These are phyloP conservation scores for Girardinichthys multiradiatus DNA, from an alignment of 2,113 vertebrate species.

Conservation along the genomic window DNA sequence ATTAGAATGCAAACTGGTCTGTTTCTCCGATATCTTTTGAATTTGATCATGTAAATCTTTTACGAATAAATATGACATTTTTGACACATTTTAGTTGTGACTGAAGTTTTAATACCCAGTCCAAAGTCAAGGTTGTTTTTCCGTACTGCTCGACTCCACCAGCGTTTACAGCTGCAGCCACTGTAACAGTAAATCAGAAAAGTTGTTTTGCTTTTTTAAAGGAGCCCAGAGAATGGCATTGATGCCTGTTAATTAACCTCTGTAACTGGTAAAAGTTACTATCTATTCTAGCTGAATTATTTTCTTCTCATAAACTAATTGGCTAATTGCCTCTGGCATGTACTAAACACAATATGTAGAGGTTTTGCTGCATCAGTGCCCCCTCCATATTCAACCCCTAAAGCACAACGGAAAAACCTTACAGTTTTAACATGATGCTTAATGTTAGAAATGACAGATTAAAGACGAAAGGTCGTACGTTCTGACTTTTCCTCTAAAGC, in stretches of 20 bases:
- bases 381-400: neutral
- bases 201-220: neutral
- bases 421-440: neutral
- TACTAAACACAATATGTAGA: neutral
- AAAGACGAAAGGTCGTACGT: too few relatives aligned
- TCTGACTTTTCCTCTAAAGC: too few relatives aligned
- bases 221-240: neutral
- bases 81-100: too few relatives aligned
- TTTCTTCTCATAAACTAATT: neutral
- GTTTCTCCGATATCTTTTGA: too few relatives aligned
- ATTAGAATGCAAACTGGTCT: too few relatives aligned
- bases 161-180: neutral
- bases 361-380: neutral
- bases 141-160: too few relatives aligned
- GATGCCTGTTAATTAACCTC: conserved; percentile 2
- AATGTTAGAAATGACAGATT: neutral
- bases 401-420: neutral
- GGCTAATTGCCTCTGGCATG: neutral
- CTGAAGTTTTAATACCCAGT: too few relatives aligned
- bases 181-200: neutral
- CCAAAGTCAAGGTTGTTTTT: too few relatives aligned
- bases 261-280: neutral
- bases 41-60: too few relatives aligned
- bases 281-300: conserved; percentile 1
- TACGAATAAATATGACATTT: too few relatives aligned